phyloP scores from a whole-genome alignment of 2,888 invertebrate species.

The Drosophila percnosoma region DNA sequence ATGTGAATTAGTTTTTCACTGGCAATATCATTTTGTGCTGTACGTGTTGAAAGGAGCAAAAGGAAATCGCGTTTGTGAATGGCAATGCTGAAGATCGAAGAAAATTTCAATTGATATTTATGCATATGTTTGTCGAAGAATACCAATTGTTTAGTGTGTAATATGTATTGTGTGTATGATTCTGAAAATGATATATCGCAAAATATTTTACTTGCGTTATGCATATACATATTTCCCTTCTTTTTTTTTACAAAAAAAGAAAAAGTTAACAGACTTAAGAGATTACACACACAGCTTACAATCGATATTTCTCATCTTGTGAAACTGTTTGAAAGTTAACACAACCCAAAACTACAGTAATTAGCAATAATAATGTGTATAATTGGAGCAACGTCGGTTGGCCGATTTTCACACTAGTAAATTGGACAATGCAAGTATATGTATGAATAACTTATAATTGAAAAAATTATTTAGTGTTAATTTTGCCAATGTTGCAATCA shows the following conservation, averaged over 20 bases:
- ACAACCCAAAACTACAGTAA: conserved; percentile 8
- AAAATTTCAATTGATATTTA: not conserved
- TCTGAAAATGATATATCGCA: too few species aligned
- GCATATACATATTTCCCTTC: not conserved
- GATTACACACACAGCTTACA: not conserved
- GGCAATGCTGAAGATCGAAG: not conserved
- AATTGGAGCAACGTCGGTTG: conserved; percentile 10
- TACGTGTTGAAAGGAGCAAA: conserved; percentile 31
- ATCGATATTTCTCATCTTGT: not conserved
- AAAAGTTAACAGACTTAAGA: not conserved
- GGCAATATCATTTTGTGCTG: conserved; percentile 7
- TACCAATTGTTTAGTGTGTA: not conserved
- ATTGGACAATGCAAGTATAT: conserved; percentile 20
- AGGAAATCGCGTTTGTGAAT: conserved; percentile 19
- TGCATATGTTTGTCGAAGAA: not conserved
- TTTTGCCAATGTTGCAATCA: conserved; percentile 28
- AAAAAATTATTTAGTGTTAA: conserved; percentile 35
- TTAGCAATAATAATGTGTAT: conserved; percentile 5
- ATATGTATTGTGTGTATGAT: not conserved
- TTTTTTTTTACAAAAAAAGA: not conserved
- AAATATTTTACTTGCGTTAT: too few species aligned
- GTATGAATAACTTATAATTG: conserved; percentile 23
- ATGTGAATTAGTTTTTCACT: conserved; percentile 57
- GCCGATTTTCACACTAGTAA: conserved; percentile 19
- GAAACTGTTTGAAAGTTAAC: not conserved